Base-by-base conservation (phyloP, 2,113 vertebrate species). In the Pollachius pollachius region DNA sequence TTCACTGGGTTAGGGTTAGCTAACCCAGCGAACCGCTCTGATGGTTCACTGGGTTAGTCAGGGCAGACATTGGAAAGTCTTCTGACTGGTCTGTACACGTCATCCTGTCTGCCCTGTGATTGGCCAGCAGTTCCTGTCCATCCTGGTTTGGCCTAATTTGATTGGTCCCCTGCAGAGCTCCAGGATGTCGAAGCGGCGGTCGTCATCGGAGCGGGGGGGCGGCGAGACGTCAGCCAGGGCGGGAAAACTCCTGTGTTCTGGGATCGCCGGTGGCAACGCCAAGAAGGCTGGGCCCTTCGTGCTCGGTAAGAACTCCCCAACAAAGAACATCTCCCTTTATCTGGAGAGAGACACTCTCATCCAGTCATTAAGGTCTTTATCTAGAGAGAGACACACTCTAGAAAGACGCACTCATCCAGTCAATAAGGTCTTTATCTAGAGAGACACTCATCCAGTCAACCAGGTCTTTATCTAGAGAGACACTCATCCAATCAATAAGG, bases 231-330 rank as follows among this genome's bases (percentile, higher is more conserved):
- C 97, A 0, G 75, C 94, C 69, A 94, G 93, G 79, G 93, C 94
- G 27, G 91, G 87, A 82, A 98, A 98, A 88, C 93, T 95, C 83
- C 94, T 98, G 52, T 98, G 96, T 79, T 82, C 93, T 3, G 95
- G 96, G 64, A 97, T 99, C 84, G 94, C 97, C 3, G 96, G 97
- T 88, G 97, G 87, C 67, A 98, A 96, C 65, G 94, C 95, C 75
- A 99, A 99, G 90, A 93, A 96, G 93, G 97, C 96, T 0, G 97
- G 97, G 17, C 97, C 97, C 0, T 99, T 98, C 83, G 94, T 99
- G 74, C 93, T 99, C 1, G 97, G 97, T 99, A 92, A 88, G 89
- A 64, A 66, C 59, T 52, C 56, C 57, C 19, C 18, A 17, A 8
- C 27, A 64, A n/a, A 65, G n/a, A 23, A n/a, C 7, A 8, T 12